Percentiles rank a stretch among this genome's conserved stretches.
phyloP scores from a whole-genome alignment of 2,797 vertebrate species.

The Halcyon smyrnensis region DNA sequence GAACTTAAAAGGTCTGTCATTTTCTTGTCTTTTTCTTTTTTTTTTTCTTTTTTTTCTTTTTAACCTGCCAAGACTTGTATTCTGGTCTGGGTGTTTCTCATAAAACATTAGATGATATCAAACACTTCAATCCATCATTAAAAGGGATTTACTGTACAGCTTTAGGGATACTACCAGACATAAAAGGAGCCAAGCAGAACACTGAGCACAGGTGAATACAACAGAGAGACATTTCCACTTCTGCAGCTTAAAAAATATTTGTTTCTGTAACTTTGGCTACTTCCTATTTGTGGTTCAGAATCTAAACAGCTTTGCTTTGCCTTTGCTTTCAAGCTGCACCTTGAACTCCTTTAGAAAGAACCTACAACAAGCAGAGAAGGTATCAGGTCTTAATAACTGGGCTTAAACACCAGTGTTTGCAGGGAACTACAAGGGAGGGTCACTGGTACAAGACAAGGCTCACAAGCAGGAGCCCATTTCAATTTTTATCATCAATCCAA shows the following conservation, averaged over 20 bases:
- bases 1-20: not conserved
- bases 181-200: constrained; percentile 7
- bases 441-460: not conserved
- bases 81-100: constrained; percentile 1
- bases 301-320: not conserved
- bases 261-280: constrained; percentile 6
- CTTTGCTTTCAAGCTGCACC: not conserved
- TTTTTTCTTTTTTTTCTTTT: not conserved
- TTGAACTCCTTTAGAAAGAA: not conserved
- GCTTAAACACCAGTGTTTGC: not conserved
- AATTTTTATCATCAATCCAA: not conserved
- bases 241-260: constrained; percentile 36
- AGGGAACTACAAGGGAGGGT: not conserved
- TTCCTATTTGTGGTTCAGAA: not conserved
- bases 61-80: not conserved
- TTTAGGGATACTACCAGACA: constrained; percentile 22
- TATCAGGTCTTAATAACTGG: not conserved
- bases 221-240: not conserved
- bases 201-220: constrained; percentile 9
- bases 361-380: not conserved
- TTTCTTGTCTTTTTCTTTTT: not conserved
- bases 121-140: constrained; percentile 43
- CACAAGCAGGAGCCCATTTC: not conserved
- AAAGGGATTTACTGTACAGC: constrained; percentile 24
- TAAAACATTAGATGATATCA: constrained; percentile 14